These are phyloP conservation scores for Parapristionchus giblindavisi DNA, from an alignment of 2,888 invertebrate species.

Conservation along the genomic window DNA sequence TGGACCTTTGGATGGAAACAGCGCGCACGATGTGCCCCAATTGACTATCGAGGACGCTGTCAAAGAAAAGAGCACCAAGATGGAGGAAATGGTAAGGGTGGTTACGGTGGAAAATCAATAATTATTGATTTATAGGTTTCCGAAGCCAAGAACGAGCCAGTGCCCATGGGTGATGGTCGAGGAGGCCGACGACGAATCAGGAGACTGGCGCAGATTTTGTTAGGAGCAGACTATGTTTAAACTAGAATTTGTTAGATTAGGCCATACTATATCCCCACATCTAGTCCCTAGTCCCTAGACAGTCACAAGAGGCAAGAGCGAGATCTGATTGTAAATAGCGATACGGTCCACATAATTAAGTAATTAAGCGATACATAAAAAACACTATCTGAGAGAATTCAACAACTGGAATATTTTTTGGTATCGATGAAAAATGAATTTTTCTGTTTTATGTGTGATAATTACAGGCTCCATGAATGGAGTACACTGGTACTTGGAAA, in stretches of 20 bases:
- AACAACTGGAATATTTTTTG: too few species aligned
- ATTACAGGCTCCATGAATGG: too few species aligned
- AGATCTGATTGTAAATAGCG: conserved; percentile 32
- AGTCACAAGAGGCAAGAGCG: conserved; percentile 17
- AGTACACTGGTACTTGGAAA: too few species aligned
- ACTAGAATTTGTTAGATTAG: neutral
- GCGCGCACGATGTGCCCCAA: neutral
- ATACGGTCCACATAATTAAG: too few species aligned
- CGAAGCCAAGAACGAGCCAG: conserved; percentile 9
- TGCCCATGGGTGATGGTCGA: conserved; percentile 37
- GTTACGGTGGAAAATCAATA: neutral
- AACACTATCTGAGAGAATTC: too few species aligned
- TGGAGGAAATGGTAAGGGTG: conserved; percentile 34
- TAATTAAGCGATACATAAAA: too few species aligned
- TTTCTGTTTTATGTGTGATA: too few species aligned
- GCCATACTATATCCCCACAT: neutral
- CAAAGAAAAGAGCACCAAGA: conserved; percentile 31
- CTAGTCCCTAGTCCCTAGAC: neutral
- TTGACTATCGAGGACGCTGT: conserved; percentile 31
- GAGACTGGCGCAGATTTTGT: conserved; percentile 33
- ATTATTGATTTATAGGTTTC: neutral
- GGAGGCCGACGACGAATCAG: conserved; percentile 18
- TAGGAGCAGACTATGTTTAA: neutral
- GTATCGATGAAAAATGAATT: too few species aligned
- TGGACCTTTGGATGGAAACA: neutral